Evolutionary conservation across 2,113 vertebrate species (phyloP).

Genomic region (Oxygymnocypris stewartii): DNA sequence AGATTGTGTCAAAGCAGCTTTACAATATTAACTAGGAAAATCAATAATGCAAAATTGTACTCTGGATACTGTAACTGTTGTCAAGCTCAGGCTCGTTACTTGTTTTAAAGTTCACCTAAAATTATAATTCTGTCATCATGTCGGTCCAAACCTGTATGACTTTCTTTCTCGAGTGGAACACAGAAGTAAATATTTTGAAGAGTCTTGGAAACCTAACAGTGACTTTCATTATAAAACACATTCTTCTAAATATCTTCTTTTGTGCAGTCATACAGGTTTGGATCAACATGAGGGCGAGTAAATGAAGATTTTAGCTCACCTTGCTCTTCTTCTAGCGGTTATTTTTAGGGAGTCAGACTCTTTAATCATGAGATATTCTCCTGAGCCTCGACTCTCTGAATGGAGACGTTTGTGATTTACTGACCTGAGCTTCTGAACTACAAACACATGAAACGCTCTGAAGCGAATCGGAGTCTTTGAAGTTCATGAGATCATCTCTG

Average conservation of each 20-base stretch:
- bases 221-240: background rate
- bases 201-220: background rate
- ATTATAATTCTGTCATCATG: background rate
- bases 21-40: too few relatives aligned
- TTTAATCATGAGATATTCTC: conserved; percentile 48
- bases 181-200: background rate
- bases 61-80: background rate
- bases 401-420: conserved; percentile 43
- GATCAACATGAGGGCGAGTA: background rate
- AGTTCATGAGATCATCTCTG: background rate
- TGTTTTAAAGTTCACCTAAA: background rate
- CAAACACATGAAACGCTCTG: background rate
- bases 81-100: background rate
- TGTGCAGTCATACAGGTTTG: background rate
- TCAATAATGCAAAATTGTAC: too few relatives aligned
- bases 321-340: conserved; percentile 19
- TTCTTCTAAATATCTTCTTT: background rate
- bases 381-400: conserved; percentile 23
- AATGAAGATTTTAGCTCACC: background rate
- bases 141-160: background rate
- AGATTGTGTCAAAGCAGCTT: too few relatives aligned
- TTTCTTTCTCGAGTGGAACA: background rate
- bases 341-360: conserved; percentile 44
- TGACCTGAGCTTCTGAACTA: background rate
- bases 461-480: background rate